Base-by-base conservation (phyloP, 2,797 vertebrate species). In the Rhinichthys osculus region DNA sequence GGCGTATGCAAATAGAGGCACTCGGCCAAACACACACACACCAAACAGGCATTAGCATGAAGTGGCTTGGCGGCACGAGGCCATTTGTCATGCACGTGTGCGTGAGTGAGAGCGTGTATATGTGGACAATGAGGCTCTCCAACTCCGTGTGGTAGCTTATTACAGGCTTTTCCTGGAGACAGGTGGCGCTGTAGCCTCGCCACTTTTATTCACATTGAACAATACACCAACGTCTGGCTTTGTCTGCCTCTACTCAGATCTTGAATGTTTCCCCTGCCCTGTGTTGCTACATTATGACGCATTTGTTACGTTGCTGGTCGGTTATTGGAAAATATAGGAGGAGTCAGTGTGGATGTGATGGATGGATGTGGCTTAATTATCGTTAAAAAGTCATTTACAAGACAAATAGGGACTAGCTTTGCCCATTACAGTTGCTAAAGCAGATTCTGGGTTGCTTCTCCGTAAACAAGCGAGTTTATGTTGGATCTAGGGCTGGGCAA, bases 311-410 rank as follows among this genome's bases (percentile, higher is more conserved):
- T 85, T 87, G 81, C 84, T 52, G 35, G 82, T 40, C 89, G 90
- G 87, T 92, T 91, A 91, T 88, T 91, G 89, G 89, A 89, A 92
- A 93, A 91, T 86, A 92, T 76, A 89, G 91, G 91, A 92, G 89
- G 89, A 92, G 91, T 86, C 89, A 90, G 87, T 81, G 84, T 84
- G 78, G 90, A 52, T 78, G 89, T 94, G 93, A 95, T 93, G 90
- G 90, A 94, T 93, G 91, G 87, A 92, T 87, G 87, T 70, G 88
- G 89, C 88, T 92, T 92, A 88, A 92, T 93, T 93, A 91, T 91
- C 93, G 93, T 94, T 94, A 93, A 93, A 94, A 92, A 89, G 88
- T 93, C 3, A 93, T 94, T 94, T 94, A 91, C 87, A 93, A 94
- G 93, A 93, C 88, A 93, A 93, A 93, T 93, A 92, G 86, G 82